These are phyloP conservation scores for Hypsibius dujardini DNA, from an alignment of 1,140 invertebrate genomes.

Conservation along the genomic window DNA sequence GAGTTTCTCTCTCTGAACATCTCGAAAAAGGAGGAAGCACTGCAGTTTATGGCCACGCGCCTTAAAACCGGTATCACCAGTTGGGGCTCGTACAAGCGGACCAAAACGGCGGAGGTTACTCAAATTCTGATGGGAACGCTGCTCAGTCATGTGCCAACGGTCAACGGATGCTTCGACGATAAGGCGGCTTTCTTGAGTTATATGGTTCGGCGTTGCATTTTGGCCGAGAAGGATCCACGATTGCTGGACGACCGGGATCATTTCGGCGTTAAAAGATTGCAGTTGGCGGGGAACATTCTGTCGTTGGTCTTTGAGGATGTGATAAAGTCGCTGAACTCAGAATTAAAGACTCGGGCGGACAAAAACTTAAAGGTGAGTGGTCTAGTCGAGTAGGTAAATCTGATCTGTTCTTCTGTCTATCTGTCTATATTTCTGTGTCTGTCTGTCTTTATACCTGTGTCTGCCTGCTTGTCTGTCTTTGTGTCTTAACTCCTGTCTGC, in stretches of 20 bases:
- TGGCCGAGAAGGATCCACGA: constrained; percentile 56
- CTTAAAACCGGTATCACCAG: constrained; percentile 36
- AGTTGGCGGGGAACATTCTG: constrained; percentile 84
- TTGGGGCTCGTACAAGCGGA: constrained; percentile 28
- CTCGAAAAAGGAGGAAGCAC: constrained; percentile 68
- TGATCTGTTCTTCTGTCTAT: too few species aligned
- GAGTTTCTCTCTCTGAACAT: constrained; percentile 70
- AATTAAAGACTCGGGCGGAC: constrained; percentile 80
- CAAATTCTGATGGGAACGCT: constrained; percentile 32
- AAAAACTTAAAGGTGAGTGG: constrained; percentile 51
- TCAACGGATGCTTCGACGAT: constrained; percentile 35
- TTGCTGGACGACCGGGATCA: constrained; percentile 91
- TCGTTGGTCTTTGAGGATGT: constrained; percentile 96
- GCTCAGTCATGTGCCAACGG: constrained; percentile 28
- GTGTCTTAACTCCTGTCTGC: too few species aligned
- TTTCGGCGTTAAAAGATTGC: constrained; percentile 94
- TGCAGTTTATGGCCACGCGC: constrained; percentile 28
- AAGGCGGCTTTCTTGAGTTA: constrained; percentile 68
- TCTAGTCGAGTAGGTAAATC: too few species aligned
- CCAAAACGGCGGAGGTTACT: constrained; percentile 28
- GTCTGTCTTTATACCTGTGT: too few species aligned
- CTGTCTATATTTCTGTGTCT: too few species aligned
- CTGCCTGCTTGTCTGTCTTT: too few species aligned
- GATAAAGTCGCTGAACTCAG: constrained; percentile 81
- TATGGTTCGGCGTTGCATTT: constrained; percentile 76